Evolutionary conservation across 2,888 invertebrate species (phyloP), one percentile per base, ranked within the genome.

Genomic region (Eupithecia tripunctaria): DNA sequence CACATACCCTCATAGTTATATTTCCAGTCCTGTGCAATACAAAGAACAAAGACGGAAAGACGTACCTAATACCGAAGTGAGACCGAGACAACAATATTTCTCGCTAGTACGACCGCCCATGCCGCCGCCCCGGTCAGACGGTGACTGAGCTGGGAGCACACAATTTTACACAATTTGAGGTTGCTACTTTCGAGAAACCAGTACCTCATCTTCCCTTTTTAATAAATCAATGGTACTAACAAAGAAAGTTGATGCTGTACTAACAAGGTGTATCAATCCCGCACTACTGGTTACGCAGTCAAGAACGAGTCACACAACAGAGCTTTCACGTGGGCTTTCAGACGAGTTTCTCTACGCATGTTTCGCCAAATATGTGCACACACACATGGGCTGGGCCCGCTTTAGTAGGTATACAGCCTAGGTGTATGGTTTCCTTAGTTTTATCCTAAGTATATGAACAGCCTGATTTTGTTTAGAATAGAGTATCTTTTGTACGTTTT

Each of bases 271-370:
- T 29, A 60, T 29, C 27, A 60, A 60, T 38, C 36, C 64, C 36
- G n/a, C 29, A 27, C 47, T 47, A 66, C 66, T 43, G 43, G 66
- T 64, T 64, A 5, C 36, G 29, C 12, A 63, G 36, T 25, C 38
- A 32, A 63, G 64, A 64, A 64, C 64, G 64, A 36, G 64, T 64
- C 51, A 64, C 43, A 41, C 41, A 59, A 41, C 56, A 43, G 67
- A 51, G 67, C 66, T 66, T 70, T 66, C 70, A 60, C 65, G 43
- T 18, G 59, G 32, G 60, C 71, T 67, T 71, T 71, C 71, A 71
- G 21, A 47, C 67, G 36, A 47, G 71, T 67, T 71, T 71, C 71
- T 62, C 71, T 21, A 32, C 47, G 27, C 64, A 62, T 21, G 66
- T 60, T 65, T 71, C 59, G 29, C 71, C 71, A 71, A 71, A 71